A percentile compares a stretch with the other conserved stretches of the same genome.
These are phyloP conservation scores for Hoplodrina blanda DNA, from an alignment of 2,888 invertebrate genomes.

Conservation along the genomic window DNA sequence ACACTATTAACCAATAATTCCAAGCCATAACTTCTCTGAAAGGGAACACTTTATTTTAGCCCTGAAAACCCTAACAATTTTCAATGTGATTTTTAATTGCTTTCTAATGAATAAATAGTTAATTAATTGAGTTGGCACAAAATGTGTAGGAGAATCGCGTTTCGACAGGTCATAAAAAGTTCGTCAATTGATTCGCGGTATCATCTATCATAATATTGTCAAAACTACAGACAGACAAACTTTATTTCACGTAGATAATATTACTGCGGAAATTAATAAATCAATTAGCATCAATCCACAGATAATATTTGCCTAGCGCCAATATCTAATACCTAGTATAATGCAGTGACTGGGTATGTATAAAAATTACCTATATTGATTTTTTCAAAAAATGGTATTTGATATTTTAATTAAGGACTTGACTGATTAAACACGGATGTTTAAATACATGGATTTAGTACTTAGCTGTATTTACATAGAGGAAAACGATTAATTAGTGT, in stretches of 20 bases:
- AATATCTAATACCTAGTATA: constrained; percentile 1
- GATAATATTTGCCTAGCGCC: constrained; percentile 9
- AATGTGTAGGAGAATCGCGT: too few species aligned
- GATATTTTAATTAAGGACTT: background rate
- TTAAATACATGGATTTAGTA: background rate
- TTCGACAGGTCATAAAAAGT: too few species aligned
- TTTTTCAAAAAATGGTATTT: background rate
- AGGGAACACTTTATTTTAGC: too few species aligned
- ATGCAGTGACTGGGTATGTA: background rate
- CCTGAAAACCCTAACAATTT: too few species aligned
- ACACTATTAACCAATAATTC: too few species aligned
- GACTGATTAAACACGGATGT: background rate
- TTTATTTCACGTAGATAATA: background rate
- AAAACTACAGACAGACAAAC: background rate
- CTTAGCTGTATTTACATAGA: background rate
- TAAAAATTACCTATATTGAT: background rate
- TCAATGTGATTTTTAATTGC: too few species aligned
- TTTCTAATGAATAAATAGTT: too few species aligned
- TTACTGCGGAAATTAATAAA: constrained; percentile 13
- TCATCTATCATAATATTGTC: background rate
- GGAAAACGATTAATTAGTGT: background rate
- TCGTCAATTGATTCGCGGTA: too few species aligned
- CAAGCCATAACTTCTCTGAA: too few species aligned
- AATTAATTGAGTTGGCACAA: too few species aligned
- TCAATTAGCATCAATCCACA: constrained; percentile 14